Conservation (phyloP, 2,888 invertebrate species). For the Pristionchus arcanus region DNA sequence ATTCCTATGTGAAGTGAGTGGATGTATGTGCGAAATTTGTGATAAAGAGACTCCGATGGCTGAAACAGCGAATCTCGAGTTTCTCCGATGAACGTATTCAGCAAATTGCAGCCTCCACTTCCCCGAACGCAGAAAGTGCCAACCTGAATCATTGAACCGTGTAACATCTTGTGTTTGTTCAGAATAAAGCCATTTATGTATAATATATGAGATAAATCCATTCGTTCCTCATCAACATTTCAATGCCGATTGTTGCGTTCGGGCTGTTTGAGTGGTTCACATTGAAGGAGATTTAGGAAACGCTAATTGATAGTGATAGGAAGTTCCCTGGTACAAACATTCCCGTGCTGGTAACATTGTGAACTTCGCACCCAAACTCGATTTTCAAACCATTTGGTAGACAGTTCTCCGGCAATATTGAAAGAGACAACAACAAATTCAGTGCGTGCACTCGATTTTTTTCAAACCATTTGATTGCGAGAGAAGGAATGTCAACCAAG, state of each 20-base stretch:
- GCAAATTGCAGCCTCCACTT: not conserved
- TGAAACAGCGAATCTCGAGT: not conserved
- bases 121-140: not conserved
- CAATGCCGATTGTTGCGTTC: not conserved
- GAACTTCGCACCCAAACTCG: constrained; percentile 10
- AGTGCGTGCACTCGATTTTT: not conserved
- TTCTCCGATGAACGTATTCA: not conserved
- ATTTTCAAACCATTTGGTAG: constrained; percentile 16
- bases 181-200: not conserved
- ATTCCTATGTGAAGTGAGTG: not conserved
- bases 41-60: not conserved
- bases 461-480: not conserved
- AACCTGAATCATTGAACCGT: not conserved
- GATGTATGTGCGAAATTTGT: not conserved
- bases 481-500: not conserved
- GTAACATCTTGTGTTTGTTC: not conserved
- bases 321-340: not conserved
- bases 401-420: not conserved
- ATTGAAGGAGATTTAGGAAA: not conserved
- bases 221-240: not conserved
- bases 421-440: not conserved
- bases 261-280: not conserved
- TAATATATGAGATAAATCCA: not conserved
- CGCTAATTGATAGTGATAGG: not conserved
- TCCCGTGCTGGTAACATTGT: not conserved